A percentile compares a stretch with the other conserved stretches of the same genome.
These are phyloP conservation scores for Neodiprion fabricii DNA, from an alignment of 1,140 invertebrate species.

Conservation along the genomic window DNA sequence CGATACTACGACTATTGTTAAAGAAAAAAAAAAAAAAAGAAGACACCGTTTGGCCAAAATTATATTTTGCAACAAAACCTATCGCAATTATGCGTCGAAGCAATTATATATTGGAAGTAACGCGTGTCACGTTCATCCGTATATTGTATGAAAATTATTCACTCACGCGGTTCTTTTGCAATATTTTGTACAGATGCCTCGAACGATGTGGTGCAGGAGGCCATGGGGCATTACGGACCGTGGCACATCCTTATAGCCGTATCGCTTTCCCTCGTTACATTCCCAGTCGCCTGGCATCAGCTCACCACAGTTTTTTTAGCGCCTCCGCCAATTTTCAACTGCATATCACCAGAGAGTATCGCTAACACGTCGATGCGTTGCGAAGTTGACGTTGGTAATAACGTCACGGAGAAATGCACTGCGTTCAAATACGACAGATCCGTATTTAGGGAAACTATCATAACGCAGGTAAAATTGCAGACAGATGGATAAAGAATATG, in stretches of 20 bases:
- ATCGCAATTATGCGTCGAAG: too few relatives aligned
- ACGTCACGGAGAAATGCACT: slow-evolving; percentile 60
- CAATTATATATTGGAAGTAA: too few relatives aligned
- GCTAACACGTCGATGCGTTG: slow-evolving; percentile 39
- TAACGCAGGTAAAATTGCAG: slow-evolving; percentile 63
- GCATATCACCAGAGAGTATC: slow-evolving; percentile 45
- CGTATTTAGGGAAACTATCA: slow-evolving; percentile 74
- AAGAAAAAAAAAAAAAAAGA: too few relatives aligned
- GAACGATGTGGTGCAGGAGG: slow-evolving; percentile 49
- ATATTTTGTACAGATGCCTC: slow-evolving; percentile 19
- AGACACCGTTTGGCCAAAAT: too few relatives aligned
- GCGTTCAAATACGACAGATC: slow-evolving; percentile 68
- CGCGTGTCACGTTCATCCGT: too few relatives aligned
- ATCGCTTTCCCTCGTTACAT: slow-evolving; percentile 69
- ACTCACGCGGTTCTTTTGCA: neutral
- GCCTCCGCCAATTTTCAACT: slow-evolving; percentile 67
- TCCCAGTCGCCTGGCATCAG: slow-evolving; percentile 73
- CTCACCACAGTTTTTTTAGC: slow-evolving; percentile 72
- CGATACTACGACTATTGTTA: too few relatives aligned
- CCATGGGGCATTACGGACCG: slow-evolving; percentile 65
- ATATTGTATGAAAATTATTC: too few relatives aligned
- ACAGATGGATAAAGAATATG: neutral
- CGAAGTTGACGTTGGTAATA: slow-evolving; percentile 38
- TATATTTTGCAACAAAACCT: too few relatives aligned
- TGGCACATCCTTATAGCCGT: slow-evolving; percentile 70